phyloP scores from a whole-genome alignment of 2,797 vertebrate species.

The Epinephelus coioides region DNA sequence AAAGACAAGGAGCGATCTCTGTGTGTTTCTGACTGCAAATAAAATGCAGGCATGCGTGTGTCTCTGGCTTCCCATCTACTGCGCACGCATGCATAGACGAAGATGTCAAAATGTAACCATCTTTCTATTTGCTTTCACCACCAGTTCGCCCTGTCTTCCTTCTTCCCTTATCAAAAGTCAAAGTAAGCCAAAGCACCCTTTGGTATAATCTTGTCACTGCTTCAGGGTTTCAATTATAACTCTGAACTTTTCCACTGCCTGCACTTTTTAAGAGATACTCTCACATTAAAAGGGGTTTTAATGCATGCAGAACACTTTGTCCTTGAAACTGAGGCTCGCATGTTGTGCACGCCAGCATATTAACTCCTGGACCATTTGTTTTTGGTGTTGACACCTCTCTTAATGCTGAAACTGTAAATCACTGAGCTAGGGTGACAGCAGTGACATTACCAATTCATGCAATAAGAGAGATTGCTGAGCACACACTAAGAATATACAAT shows the following conservation, averaged over 20 bases:
- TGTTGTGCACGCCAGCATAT: conserved; percentile 67
- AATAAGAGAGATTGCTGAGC: conserved; percentile 77
- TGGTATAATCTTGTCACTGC: conserved; percentile 47
- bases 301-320: conserved; percentile 60
- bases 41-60: conserved; percentile 28
- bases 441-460: conserved; percentile 80
- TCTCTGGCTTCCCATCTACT: background rate
- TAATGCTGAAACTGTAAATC: conserved; percentile 83
- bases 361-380: conserved; percentile 76
- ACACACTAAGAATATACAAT: conserved; percentile 58
- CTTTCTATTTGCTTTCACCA: conserved; percentile 31
- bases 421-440: conserved; percentile 68
- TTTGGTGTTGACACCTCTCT: conserved; percentile 77
- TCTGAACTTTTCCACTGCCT: conserved; percentile 38
- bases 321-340: conserved; percentile 61
- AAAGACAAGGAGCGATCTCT: conserved; percentile 30
- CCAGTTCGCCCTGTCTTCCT: background rate
- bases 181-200: conserved; percentile 21
- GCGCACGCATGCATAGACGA: background rate
- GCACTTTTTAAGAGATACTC: conserved; percentile 36
- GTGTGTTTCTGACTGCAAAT: background rate
- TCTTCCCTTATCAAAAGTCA: conserved; percentile 37
- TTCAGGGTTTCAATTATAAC: conserved; percentile 56
- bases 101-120: conserved; percentile 23
- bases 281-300: conserved; percentile 44